These are phyloP conservation scores for Cherax quadricarinatus DNA, from an alignment of 1,140 invertebrate genomes.

Conservation along the genomic window DNA sequence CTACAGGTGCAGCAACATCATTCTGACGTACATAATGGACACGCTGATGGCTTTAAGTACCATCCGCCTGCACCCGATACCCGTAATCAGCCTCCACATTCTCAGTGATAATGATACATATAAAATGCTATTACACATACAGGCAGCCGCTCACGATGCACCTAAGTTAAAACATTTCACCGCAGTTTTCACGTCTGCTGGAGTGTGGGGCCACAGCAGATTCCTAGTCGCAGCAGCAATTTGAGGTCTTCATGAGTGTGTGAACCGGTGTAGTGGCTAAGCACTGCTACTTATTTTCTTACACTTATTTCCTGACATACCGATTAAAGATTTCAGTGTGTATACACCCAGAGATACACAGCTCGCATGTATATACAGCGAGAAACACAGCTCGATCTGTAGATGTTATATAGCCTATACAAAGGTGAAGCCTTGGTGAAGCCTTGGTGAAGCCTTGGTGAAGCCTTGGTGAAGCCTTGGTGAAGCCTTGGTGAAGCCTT, in stretches of 20 bases:
- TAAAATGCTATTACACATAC: slow-evolving; percentile 2
- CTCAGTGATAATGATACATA: background rate
- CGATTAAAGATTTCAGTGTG: no score
- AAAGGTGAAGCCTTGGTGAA: background rate
- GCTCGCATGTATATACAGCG: no score
- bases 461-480: background rate
- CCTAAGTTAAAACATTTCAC: background rate
- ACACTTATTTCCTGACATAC: no score
- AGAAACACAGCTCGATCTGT: no score
- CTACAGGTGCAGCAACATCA: background rate
- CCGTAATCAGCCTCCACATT: background rate
- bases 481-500: background rate
- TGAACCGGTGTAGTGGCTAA: no score
- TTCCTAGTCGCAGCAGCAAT: no score
- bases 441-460: background rate
- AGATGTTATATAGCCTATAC: no score
- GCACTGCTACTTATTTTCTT: no score
- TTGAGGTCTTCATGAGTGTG: no score
- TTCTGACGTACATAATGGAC: background rate
- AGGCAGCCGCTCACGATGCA: background rate
- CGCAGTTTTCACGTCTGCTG: background rate
- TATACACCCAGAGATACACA: no score
- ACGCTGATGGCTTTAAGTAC: background rate
- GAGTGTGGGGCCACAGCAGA: background rate
- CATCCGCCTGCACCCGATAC: background rate